Evolutionary conservation across 30 jellyfish, hydroid and myxozoan species (phyloP), one percentile per base, ranked within the genome.

Genomic region (Cassiopea andromeda): DNA sequence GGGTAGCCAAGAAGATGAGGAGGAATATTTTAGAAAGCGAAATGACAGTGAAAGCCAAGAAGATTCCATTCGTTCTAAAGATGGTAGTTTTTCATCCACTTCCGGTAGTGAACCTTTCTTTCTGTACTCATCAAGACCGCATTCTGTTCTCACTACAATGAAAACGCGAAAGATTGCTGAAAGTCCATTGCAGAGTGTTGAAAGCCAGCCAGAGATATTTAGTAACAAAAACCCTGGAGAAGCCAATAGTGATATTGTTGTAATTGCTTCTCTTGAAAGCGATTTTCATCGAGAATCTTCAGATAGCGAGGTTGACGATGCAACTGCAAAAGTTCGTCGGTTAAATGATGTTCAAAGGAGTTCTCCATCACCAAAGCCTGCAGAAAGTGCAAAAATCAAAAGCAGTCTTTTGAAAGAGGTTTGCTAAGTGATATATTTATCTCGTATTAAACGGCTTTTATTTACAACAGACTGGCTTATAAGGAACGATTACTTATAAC

Each of bases 41-140:
- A 78, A 82, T 48, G 84, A 69, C 57, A 95, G 97, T 83, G 91
- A 92, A 43, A 77, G 88, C 69, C 94, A 88, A 45, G 93, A 83
- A 16, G 96, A 85, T 15, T 68, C 89, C 1, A 49, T 81, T 18
- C 97, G 85, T 45, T 88, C 93, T 5, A 71, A 79, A 38, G 87
- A 84, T 18, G 93, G 97, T 5, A 93, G 98, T 64, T 93, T 93
- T 43, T 77, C 96, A 27, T 87, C 93, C 3, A 94, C 97, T 80
- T 76, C 82, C 54, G 93, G 79, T 67, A 94, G 97, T 59, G 98
- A 94, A 12, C 85, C 89, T 45, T 80, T 94, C 46, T 89, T 84
- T 89, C 87, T 85, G 12, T 94, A 87, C 61, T 85, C 98, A 3
- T 94, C 98, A 49, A 80, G 94, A 49, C 98, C 98, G 10, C 91